Base-by-base conservation (phyloP, 2,888 invertebrate genomes). In the Dugesia japonica region DNA sequence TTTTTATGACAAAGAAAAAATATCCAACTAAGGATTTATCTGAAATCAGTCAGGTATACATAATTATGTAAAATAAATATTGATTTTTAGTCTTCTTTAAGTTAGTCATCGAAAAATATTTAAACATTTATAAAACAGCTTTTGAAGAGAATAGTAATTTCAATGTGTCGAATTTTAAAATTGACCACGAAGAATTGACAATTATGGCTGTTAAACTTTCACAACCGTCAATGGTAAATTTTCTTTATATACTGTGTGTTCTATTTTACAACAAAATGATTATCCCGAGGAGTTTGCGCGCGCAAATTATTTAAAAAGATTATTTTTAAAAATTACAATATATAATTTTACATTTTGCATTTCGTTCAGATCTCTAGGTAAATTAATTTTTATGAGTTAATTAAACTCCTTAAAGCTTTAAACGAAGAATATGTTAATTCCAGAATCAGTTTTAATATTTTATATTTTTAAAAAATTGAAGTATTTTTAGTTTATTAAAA, bases 101-200 rank as follows among this genome's bases (percentile, higher is more conserved):
- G 56, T 20, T 56, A n/a, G 56, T 56, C 23, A 56, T 56, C 17
- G 4, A 56, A 4, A 56, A 56, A 56, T 56, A 56, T 56, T n/a
- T 56, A 23, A 56, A 56, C 23, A 56, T 56, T 56, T 56, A 56
- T 56, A 56, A 56, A 56, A n/a, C n/a, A 1, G 56, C 56, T n/a
- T 56, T 56, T 56, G 56, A 56, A 13, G 20, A 56, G 17, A n/a
- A 56, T 23, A 56, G 56, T n/a, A 20, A n/a, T 20, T 56, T 56
- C 1, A 56, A 56, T 56, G 7, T n/a, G 23, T 1, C 4, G 1
- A 4, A 13, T 7, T 13, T 9, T 56, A 56, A 56, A 56, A 20
- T 56, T 1, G 56, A 56, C n/a, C 56, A 56, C 23, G 56, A 56
- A 56, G 56, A 56, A 56, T 56, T 56, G n/a, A 56, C 56, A 56